phyloP scores from a whole-genome alignment of 2,797 vertebrate genomes.

The Poeciliopsis presidionis region DNA sequence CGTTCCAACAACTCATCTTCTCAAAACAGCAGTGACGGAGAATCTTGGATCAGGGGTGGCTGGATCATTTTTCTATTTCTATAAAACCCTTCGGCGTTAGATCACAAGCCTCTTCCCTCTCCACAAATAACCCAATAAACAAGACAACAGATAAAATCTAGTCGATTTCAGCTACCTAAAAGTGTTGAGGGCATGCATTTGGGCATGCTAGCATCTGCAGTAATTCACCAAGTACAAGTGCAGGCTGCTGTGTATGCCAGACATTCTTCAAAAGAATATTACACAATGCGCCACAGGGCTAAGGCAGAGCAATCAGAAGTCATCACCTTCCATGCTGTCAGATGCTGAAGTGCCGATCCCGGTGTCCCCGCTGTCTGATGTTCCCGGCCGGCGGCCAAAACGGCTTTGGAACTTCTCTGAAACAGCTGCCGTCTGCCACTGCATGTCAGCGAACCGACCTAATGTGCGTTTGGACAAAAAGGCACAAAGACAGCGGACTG shows the following conservation, averaged over 20 bases:
- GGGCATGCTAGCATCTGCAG: not conserved
- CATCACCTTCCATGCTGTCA: conserved; percentile 89
- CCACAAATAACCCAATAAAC: conserved; percentile 57
- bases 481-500: conserved; percentile 33
- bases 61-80: conserved; percentile 46
- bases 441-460: conserved; percentile 80
- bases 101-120: conserved; percentile 44
- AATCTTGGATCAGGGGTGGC: conserved; percentile 48
- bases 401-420: conserved; percentile 87
- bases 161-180: conserved; percentile 15
- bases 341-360: conserved; percentile 86
- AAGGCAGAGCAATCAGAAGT: conserved; percentile 38
- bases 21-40: conserved; percentile 33
- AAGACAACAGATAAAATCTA: conserved; percentile 36
- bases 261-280: conserved; percentile 31
- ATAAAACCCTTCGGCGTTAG: conserved; percentile 41
- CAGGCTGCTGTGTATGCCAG: not conserved
- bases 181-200: not conserved
- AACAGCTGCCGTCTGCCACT: conserved; percentile 89
- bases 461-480: conserved; percentile 34
- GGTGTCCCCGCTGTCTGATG: conserved; percentile 83
- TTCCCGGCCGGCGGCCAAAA: conserved; percentile 81
- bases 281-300: conserved; percentile 38
- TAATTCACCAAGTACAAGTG: not conserved
- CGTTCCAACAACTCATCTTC: conserved; percentile 29